Percentiles rank a stretch among this genome's conserved stretches.
phyloP scores from a whole-genome alignment of 2,797 vertebrate species.

The Thripadectes ignobilis region DNA sequence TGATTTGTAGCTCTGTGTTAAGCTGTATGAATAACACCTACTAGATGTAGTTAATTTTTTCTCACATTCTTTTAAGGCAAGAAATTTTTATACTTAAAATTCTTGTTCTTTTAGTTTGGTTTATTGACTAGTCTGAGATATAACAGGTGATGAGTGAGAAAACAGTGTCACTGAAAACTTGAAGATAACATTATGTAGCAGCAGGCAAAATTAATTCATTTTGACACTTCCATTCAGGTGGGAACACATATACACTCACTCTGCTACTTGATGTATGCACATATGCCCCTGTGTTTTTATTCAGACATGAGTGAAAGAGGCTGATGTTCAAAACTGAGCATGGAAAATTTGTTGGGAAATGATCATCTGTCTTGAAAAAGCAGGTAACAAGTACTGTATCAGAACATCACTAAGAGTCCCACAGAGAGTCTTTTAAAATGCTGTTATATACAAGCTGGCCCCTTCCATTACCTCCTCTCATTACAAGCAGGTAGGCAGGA shows the following conservation, averaged over 20 bases:
- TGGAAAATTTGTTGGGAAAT: background rate
- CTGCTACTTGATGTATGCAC: background rate
- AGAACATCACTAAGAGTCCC: background rate
- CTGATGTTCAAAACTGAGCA: background rate
- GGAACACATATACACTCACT: background rate
- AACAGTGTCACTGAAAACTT: constrained; percentile 13
- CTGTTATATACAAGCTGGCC: background rate
- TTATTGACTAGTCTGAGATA: background rate
- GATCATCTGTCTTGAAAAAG: constrained; percentile 12
- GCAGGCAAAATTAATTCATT: constrained; percentile 36
- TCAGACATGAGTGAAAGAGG: background rate
- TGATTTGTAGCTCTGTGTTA: constrained; percentile 4
- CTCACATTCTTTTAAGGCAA: background rate
- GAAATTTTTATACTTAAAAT: constrained; percentile 12
- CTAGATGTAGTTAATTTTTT: background rate
- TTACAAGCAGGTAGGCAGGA: background rate
- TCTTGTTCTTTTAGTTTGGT: background rate
- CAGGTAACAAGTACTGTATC: background rate
- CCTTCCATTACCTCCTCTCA: background rate
- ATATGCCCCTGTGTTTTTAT: background rate
- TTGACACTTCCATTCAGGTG: constrained; percentile 22
- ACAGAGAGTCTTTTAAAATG: background rate
- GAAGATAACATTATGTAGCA: background rate
- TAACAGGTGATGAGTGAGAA: constrained; percentile 25
- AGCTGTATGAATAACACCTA: background rate